Evolutionary conservation across 2,113 vertebrate genomes (phyloP).

Genomic region (Apteryx mantelli): DNA sequence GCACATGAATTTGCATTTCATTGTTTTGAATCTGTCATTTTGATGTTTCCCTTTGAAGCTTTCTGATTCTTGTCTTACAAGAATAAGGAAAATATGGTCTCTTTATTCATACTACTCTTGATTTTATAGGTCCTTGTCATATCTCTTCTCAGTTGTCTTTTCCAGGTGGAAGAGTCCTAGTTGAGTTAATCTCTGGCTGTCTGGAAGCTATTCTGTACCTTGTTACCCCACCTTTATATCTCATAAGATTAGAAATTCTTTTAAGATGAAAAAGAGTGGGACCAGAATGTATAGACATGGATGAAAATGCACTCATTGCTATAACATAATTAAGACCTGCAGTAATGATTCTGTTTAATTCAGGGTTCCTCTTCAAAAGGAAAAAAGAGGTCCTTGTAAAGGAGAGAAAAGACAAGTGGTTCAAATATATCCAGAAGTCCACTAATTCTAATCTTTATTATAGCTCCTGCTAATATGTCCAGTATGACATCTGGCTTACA

Average conservation of each 20-base stretch:
- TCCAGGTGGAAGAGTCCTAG: neutral
- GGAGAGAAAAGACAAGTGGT: neutral
- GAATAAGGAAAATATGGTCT: neutral
- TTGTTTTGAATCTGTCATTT: neutral
- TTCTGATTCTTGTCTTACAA: neutral
- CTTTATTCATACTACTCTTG: neutral
- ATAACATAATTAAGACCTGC: neutral
- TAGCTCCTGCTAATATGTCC: neutral
- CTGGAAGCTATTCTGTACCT: neutral
- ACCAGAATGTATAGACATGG: neutral
- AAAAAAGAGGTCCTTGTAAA: neutral
- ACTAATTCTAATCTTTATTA: neutral
- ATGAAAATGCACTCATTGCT: neutral
- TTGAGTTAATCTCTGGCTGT: neutral
- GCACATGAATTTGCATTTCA: neutral
- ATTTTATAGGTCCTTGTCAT: neutral
- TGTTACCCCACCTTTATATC: neutral
- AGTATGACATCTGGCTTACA: neutral
- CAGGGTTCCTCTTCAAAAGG: neutral
- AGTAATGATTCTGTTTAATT: neutral
- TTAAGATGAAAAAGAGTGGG: neutral
- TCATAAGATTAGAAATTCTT: neutral
- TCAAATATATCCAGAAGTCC: neutral
- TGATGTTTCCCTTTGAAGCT: neutral
- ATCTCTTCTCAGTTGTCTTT: neutral